Percentiles rank a stretch among this genome's conserved stretches.
Conservation (phyloP, 2,888 invertebrate genomes). For the Euphydryas editha region DNA sequence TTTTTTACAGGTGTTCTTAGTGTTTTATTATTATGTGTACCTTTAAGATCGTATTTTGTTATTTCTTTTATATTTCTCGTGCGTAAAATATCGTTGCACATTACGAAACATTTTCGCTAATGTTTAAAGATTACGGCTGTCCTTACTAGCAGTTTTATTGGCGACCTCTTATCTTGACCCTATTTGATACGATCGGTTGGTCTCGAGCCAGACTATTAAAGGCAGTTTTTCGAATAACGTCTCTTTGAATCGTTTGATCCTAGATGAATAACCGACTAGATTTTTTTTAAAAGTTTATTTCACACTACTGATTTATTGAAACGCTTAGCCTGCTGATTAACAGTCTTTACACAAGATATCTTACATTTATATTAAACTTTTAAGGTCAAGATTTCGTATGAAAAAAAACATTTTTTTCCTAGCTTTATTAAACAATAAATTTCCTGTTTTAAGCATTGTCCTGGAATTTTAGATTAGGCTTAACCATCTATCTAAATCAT, state of each 20-base stretch:
- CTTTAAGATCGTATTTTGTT: neutral
- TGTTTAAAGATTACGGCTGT: constrained; percentile 27
- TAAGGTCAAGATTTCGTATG: too few species aligned
- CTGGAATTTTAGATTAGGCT: too few species aligned
- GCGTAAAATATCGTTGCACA: constrained; percentile 5
- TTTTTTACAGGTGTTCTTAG: too few species aligned
- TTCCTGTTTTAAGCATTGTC: too few species aligned
- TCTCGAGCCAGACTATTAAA: constrained; percentile 35
- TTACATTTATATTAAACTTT: too few species aligned
- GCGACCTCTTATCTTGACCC: constrained; percentile 34
- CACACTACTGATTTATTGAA: neutral
- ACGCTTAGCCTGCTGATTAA: neutral
- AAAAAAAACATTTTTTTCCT: too few species aligned
- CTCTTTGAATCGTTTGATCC: constrained; percentile 22
- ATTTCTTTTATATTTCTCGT: neutral
- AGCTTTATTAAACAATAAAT: too few species aligned
- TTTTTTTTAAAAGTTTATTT: constrained; percentile 11
- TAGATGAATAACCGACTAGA: constrained; percentile 11
- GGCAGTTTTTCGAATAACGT: constrained; percentile 26
- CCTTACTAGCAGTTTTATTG: constrained; percentile 33
- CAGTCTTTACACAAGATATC: too few species aligned
- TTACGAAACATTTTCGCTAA: constrained; percentile 29
- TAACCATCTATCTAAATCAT: too few species aligned
- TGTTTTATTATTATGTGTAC: too few species aligned
- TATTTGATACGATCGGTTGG: constrained; percentile 36